These are phyloP conservation scores for Cheilosia grossa DNA, from an alignment of 2,888 invertebrate genomes.

Conservation along the genomic window DNA sequence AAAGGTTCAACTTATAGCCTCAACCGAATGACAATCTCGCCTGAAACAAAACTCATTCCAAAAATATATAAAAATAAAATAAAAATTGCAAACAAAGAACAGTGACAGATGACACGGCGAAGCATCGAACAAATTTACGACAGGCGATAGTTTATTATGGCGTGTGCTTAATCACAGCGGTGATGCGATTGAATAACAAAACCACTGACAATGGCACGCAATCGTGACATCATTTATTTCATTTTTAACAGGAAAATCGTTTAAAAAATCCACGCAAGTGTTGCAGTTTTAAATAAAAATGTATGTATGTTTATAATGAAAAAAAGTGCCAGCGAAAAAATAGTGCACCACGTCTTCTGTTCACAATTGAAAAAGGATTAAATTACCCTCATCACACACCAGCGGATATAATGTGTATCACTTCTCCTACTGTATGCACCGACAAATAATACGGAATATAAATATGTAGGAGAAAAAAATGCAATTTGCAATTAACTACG, in stretches of 20 bases:
- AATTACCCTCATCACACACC: slow-evolving; percentile 53
- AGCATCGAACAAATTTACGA: slow-evolving; percentile 19
- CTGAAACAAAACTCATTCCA: slow-evolving; percentile 1
- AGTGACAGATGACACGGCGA: slow-evolving; percentile 33
- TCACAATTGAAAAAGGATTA: slow-evolving; percentile 72
- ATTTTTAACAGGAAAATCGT: slow-evolving; percentile 15
- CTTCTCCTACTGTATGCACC: slow-evolving; percentile 46
- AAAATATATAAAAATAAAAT: slow-evolving; percentile 5
- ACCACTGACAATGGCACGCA: slow-evolving; percentile 38
- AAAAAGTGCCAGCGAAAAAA: slow-evolving; percentile 13
- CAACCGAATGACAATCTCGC: not conserved
- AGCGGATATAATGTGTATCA: slow-evolving; percentile 54
- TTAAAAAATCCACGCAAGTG: slow-evolving; percentile 48
- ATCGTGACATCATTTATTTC: slow-evolving; percentile 64
- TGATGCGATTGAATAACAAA: slow-evolving; percentile 53
- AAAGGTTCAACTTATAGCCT: slow-evolving; percentile 13
- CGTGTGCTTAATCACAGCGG: slow-evolving; percentile 58
- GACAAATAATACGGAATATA: not conserved
- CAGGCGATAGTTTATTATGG: slow-evolving; percentile 36
- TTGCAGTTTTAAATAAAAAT: slow-evolving; percentile 31
- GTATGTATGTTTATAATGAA: not conserved
- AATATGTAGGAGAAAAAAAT: not conserved
- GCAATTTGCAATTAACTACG: slow-evolving; percentile 36
- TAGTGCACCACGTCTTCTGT: slow-evolving; percentile 44
- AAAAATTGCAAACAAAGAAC: slow-evolving; percentile 32